Conservation (phyloP, 2,113 vertebrate genomes). For the Sciurus niger region DNA sequence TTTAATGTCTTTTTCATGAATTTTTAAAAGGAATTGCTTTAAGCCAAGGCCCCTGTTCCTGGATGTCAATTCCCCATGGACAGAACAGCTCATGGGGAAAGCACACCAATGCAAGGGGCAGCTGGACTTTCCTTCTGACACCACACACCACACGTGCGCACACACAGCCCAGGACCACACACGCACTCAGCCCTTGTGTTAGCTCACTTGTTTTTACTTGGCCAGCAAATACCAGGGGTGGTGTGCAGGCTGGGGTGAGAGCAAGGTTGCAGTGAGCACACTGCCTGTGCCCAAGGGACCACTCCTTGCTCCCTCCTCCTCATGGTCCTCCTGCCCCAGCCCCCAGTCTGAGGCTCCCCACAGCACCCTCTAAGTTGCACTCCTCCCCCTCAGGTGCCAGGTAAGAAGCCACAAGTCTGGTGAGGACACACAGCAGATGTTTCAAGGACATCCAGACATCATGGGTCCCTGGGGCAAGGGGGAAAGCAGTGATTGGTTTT, state of each 20-base stretch:
- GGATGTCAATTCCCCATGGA: neutral
- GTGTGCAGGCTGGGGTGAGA: neutral
- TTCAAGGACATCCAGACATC: neutral
- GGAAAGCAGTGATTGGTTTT: neutral
- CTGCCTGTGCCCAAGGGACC: neutral
- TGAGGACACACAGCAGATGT: neutral
- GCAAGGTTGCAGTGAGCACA: neutral
- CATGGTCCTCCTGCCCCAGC: neutral
- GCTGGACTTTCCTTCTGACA: neutral
- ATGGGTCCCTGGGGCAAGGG: neutral
- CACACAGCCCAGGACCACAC: neutral
- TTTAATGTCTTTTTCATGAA: neutral
- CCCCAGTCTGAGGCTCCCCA: neutral
- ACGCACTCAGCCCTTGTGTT: neutral
- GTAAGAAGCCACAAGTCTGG: neutral
- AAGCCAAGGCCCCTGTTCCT: neutral
- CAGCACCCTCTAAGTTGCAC: neutral
- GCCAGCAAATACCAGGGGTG: neutral
- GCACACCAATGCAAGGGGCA: fast-evolving
- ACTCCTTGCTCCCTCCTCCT: neutral
- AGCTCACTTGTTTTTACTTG: neutral
- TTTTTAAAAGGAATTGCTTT: neutral
- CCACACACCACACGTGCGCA: neutral
- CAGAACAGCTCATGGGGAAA: neutral
- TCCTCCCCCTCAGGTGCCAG: neutral